phyloP scores from a whole-genome alignment of 2,888 invertebrate species.

The Pediacus dermestoides region DNA sequence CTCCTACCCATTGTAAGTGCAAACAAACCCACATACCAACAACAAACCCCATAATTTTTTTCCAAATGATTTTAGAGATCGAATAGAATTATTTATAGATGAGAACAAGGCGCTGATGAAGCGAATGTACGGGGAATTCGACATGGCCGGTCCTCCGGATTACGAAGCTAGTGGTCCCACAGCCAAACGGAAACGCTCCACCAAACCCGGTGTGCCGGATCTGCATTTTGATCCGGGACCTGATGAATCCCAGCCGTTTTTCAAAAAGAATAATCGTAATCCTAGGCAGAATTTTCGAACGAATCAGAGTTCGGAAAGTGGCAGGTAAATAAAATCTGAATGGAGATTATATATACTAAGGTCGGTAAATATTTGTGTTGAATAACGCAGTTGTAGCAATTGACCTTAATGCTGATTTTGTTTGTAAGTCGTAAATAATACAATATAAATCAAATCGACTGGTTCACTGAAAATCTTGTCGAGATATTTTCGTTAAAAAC shows the following conservation, averaged over 20 bases:
- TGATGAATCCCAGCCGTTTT: conserved; percentile 47
- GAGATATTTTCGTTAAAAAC: no score
- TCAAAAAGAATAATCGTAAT: conserved; percentile 54
- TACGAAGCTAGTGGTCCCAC: conserved; percentile 12
- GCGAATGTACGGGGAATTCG: conserved; percentile 90
- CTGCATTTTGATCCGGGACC: conserved; percentile 53
- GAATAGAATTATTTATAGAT: conserved; percentile 88
- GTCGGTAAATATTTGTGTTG: no score
- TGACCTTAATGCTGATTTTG: no score
- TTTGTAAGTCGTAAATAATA: no score
- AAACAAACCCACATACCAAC: no score
- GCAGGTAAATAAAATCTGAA: conserved; percentile 50
- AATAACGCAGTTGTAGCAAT: no score
- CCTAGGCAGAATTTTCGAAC: conserved; percentile 55
- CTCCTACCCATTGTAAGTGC: conserved; percentile 83
- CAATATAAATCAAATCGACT: no score
- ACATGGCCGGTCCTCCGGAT: conserved; percentile 50
- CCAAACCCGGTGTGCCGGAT: conserved; percentile 57
- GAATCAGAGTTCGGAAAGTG: conserved; percentile 54
- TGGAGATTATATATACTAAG: no score
- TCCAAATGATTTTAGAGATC: conserved; percentile 64
- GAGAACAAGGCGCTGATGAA: conserved; percentile 92
- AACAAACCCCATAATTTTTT: not conserved
- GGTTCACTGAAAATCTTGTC: no score
- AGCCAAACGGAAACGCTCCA: conserved; percentile 32